phyloP scores from a whole-genome alignment of 2,113 vertebrate genomes.

The Polypterus bichir region DNA sequence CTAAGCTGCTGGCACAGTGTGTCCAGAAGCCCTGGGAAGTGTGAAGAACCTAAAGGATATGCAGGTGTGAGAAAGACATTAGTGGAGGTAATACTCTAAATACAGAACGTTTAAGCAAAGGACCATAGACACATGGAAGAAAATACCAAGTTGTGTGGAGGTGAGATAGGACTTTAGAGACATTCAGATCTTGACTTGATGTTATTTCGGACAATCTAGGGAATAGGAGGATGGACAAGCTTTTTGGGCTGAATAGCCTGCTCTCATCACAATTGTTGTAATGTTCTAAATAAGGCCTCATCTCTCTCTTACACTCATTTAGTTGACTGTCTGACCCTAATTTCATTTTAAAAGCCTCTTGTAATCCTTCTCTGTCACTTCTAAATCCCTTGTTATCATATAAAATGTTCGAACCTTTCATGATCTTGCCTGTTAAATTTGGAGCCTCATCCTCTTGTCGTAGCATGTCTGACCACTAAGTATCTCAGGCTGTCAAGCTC shows the following conservation, averaged over 20 bases:
- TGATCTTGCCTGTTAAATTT: no score
- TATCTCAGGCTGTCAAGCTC: no score
- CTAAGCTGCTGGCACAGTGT: slow-evolving; percentile 32
- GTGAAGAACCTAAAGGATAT: slow-evolving; percentile 22
- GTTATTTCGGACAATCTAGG: no score
- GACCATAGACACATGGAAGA: neutral
- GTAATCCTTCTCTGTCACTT: no score
- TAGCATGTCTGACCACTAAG: no score
- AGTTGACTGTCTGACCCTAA: neutral
- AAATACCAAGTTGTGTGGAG: neutral
- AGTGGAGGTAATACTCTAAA: neutral
- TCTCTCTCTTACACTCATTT: neutral
- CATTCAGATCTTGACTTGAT: neutral
- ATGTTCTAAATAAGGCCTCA: neutral
- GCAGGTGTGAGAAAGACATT: neutral
- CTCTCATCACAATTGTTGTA: neutral
- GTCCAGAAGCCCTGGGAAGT: slow-evolving; percentile 34
- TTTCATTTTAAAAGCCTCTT: no score
- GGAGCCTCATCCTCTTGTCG: no score
- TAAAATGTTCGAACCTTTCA: no score
- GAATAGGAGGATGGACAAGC: no score
- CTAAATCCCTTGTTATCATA: no score
- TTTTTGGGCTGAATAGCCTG: no score
- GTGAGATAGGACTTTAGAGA: neutral
- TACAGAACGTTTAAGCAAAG: neutral